Conservation (phyloP, 2,797 vertebrate genomes). For the Glyptemys insculpta region DNA sequence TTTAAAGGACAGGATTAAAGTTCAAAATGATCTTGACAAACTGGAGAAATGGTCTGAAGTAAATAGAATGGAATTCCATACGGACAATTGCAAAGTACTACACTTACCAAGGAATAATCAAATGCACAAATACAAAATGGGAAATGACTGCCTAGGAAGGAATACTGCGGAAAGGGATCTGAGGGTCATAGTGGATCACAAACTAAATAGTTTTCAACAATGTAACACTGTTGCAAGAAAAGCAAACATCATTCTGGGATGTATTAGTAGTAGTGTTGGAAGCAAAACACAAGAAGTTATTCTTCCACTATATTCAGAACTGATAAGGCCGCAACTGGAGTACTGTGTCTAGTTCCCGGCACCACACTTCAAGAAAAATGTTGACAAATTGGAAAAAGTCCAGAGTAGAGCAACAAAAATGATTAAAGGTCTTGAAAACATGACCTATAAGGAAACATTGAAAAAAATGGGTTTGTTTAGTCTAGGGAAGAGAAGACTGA, state of each 20-base stretch:
- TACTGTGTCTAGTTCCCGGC: not conserved
- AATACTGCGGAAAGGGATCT: not conserved
- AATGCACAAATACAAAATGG: not conserved
- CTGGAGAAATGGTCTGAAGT: not conserved
- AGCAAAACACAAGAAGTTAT: not conserved
- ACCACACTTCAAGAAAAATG: not conserved
- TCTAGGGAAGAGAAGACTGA: not conserved
- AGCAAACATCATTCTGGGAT: not conserved
- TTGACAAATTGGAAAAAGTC: not conserved
- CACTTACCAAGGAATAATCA: not conserved
- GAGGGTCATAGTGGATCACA: not conserved
- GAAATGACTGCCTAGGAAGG: not conserved
- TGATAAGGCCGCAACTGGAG: not conserved
- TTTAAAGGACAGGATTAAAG: not conserved
- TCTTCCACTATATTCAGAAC: not conserved
- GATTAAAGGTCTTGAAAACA: not conserved
- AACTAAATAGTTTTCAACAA: not conserved
- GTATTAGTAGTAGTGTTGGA: not conserved
- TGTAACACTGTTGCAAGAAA: not conserved
- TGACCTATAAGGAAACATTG: not conserved
- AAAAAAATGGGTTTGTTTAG: not conserved
- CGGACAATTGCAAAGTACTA: not conserved
- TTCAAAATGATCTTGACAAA: not conserved
- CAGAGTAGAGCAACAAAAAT: not conserved
- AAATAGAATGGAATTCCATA: not conserved